Percentiles rank a stretch among this genome's conserved stretches.
phyloP scores from a whole-genome alignment of 2,113 vertebrate species.

The Tor tambroides region DNA sequence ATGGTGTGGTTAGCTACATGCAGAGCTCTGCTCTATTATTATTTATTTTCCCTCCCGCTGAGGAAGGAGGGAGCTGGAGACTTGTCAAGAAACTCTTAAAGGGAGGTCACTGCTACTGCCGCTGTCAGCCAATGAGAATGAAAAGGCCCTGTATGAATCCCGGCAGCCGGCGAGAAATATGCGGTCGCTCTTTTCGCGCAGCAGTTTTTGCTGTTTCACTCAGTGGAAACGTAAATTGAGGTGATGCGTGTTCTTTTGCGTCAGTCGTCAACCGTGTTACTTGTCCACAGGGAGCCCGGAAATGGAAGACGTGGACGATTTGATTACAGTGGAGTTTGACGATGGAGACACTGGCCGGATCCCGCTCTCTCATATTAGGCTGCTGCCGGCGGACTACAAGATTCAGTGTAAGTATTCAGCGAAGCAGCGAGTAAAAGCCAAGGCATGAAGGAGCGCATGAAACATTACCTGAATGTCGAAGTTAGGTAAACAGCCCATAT shows the following conservation, averaged over 20 bases:
- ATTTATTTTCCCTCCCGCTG: slow-evolving; percentile 55
- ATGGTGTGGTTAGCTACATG: slow-evolving; percentile 56
- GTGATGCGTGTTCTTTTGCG: not conserved
- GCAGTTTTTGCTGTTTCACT: slow-evolving; percentile 35
- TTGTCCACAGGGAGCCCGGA: slow-evolving; percentile 82
- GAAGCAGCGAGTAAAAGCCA: not conserved
- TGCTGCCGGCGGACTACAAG: slow-evolving; percentile 96
- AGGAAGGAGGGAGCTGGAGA: slow-evolving; percentile 57
- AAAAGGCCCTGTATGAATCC: slow-evolving; percentile 49
- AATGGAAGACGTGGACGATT: slow-evolving; percentile 88
- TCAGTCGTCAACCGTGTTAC: slow-evolving; percentile 32
- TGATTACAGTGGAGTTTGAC: slow-evolving; percentile 98
- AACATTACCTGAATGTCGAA: slow-evolving; percentile 34
- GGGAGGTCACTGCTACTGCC: slow-evolving; percentile 44
- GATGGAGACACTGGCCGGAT: slow-evolving; percentile 97
- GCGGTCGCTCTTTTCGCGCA: not conserved
- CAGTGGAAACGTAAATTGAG: slow-evolving; percentile 35
- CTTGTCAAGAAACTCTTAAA: slow-evolving; percentile 60
- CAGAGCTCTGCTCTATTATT: slow-evolving; percentile 52
- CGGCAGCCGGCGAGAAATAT: slow-evolving; percentile 40
- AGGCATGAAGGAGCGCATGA: not conserved
- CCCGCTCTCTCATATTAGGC: slow-evolving; percentile 93
- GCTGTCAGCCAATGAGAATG: slow-evolving; percentile 50
- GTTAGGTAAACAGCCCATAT: slow-evolving; percentile 21
- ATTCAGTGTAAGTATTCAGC: slow-evolving; percentile 90